Evolutionary conservation across 2,888 invertebrate genomes (phyloP), one percentile per base, ranked within the genome.

Genomic region (Teleiodes luculella): DNA sequence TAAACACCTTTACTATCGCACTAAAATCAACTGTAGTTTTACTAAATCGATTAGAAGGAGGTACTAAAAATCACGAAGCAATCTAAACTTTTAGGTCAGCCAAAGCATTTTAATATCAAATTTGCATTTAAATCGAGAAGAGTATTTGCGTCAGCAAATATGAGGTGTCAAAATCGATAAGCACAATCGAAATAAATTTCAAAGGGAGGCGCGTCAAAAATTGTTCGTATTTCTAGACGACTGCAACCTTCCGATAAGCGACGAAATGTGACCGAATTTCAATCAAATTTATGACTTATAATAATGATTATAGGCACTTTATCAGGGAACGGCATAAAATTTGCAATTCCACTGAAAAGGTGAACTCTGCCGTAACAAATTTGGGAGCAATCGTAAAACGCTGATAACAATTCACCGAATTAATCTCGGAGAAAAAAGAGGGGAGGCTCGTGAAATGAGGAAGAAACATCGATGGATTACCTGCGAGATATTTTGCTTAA

Each of bases 211-310:
- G 24, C 13, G 2, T 28, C 16, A 6, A 14, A 4, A 24, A n/a
- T 31, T 16, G 7, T 31, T 46, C 31, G 16, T 13, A 46, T 31
- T 46, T 46, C 16, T 43, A 36, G 46, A 56, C 85, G 81, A 87
- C 88, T 89, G 89, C 86, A 86, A 74, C 78, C 66, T 66, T 65
- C 76, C 78, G 89, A 89, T 89, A 89, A 89, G 86, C 76, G 73
- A 66, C 77, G 78, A 85, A 87, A 86, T 87, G 84, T 86, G 82
- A 86, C 86, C 86, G 81, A 86, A 86, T 85, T 88, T 88, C 88
- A 87, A 88, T 89, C 84, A 85, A 87, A 87, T 88, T 88, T 88
- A 89, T 86, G 86, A 88, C 76, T 86, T 86, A 86, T 85, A 81
- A 88, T 87, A 87, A 88, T 87, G 83, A 88, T 87, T 86, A 84